Conservation (phyloP, 2,797 vertebrate genomes). For the Podarcis siculus region DNA sequence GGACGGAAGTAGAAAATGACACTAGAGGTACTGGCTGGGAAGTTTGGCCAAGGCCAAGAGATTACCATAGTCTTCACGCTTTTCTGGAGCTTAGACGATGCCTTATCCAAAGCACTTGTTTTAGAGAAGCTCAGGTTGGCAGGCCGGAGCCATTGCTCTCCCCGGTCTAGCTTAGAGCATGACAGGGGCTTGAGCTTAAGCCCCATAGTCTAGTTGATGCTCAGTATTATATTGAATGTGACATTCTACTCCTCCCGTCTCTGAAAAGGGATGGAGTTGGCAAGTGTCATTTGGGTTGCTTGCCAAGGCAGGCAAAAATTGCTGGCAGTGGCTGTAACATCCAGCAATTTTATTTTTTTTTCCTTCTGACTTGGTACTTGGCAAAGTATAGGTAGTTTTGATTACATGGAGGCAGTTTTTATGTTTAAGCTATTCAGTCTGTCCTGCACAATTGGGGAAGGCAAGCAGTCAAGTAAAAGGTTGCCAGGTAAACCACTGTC, state of each 20-base stretch:
- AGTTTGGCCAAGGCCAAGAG: background rate
- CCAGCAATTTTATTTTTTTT: background rate
- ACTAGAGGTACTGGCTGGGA: slow-evolving; percentile 85
- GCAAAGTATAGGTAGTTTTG: background rate
- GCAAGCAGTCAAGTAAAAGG: background rate
- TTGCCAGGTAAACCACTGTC: background rate
- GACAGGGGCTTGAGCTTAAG: background rate
- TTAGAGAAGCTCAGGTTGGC: background rate
- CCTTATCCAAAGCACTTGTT: background rate
- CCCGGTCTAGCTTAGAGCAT: background rate
- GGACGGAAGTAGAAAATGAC: slow-evolving; percentile 97
- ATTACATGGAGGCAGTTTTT: background rate
- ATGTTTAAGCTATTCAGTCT: rapidly evolving
- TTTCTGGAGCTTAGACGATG: background rate
- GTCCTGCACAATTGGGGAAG: rapidly evolving
- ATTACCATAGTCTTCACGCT: background rate
- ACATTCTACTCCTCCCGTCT: no score
- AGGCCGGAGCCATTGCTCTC: background rate
- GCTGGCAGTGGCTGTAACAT: rapidly evolving
- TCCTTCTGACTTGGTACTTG: background rate
- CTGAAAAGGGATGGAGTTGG: background rate
- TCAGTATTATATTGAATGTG: background rate
- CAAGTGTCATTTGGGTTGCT: background rate
- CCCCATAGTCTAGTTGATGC: background rate
- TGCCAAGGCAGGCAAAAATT: background rate